These are phyloP conservation scores for Acleris literana DNA, from an alignment of 2,888 invertebrate genomes.

Conservation along the genomic window DNA sequence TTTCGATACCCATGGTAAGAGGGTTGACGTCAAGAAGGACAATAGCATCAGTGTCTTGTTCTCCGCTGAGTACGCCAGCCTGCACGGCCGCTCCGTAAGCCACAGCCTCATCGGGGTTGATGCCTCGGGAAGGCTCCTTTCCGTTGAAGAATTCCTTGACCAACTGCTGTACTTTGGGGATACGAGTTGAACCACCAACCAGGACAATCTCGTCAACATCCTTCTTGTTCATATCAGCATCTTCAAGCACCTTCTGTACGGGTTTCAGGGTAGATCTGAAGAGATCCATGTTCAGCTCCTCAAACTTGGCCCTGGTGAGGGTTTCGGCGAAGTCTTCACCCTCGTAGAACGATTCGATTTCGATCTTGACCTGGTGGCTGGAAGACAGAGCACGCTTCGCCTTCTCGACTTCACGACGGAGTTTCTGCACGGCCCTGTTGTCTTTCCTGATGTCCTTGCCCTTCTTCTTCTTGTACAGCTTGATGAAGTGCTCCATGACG, in stretches of 20 bases:
- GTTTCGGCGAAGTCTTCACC: conserved; percentile 99
- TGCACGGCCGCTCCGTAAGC: conserved; percentile 99
- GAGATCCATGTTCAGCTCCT: conserved; percentile 97
- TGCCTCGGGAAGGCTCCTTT: conserved; percentile 98
- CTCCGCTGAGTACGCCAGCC: conserved; percentile 98
- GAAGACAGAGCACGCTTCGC: conserved; percentile 98
- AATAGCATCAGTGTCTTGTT: conserved; percentile 98
- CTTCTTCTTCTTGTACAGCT: conserved; percentile 99
- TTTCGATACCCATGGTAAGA: conserved; percentile 99
- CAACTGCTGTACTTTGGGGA: conserved; percentile 97
- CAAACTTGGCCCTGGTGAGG: conserved; percentile 98
- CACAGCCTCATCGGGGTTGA: conserved; percentile 99
- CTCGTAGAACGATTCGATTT: conserved; percentile 99
- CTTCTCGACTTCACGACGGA: conserved; percentile 98
- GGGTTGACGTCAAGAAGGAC: conserved; percentile 99
- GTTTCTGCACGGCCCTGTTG: conserved; percentile 96
- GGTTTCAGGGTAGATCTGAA: conserved; percentile 97
- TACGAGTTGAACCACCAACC: conserved; percentile 99
- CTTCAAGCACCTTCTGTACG: conserved; percentile 97
- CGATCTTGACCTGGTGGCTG: conserved; percentile 97
- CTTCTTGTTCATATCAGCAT: conserved; percentile 99
- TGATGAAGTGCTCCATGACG: conserved; percentile 99
- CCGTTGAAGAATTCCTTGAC: conserved; percentile 98
- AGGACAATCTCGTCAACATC: conserved; percentile 99
- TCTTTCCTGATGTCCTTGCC: conserved; percentile 98